A percentile compares a stretch with the other conserved stretches of the same genome.
These are phyloP conservation scores for Leiothrix lutea DNA, from an alignment of 2,113 vertebrate species.

Conservation along the genomic window DNA sequence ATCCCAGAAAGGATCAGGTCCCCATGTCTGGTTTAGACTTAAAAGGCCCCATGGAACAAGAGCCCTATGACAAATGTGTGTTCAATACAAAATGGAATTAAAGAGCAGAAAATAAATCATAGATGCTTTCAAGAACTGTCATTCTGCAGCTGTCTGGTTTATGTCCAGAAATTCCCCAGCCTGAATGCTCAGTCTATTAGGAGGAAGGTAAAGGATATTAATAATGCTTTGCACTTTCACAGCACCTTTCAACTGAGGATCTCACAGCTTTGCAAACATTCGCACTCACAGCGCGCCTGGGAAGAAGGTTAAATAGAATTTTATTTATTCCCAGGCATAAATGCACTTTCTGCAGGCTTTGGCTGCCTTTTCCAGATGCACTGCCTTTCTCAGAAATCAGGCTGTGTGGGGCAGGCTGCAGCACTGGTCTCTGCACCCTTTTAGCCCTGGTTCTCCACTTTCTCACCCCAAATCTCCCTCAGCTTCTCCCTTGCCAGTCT, in stretches of 20 bases:
- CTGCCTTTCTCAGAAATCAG: background rate
- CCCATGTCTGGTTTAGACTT: slow-evolving; percentile 21
- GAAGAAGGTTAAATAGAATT: slow-evolving; percentile 1
- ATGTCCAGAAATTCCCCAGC: slow-evolving; percentile 54
- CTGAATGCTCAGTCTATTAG: slow-evolving; percentile 23
- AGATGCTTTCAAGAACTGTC: slow-evolving; percentile 67
- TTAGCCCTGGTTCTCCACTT: background rate
- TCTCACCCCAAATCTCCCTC: background rate
- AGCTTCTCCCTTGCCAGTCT: rapidly evolving
- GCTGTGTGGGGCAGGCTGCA: background rate
- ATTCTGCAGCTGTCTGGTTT: slow-evolving; percentile 66
- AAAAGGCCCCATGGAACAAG: slow-evolving; percentile 14
- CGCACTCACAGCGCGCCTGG: background rate
- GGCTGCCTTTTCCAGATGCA: background rate
- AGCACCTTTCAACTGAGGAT: slow-evolving; percentile 62
- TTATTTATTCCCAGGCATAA: slow-evolving; percentile 19
- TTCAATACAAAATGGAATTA: slow-evolving; percentile 66
- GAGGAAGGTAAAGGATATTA: slow-evolving; percentile 60
- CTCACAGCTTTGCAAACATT: slow-evolving; percentile 62
- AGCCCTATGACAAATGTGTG: slow-evolving; percentile 50
- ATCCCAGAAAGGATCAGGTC: background rate
- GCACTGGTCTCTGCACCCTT: background rate
- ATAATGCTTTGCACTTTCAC: slow-evolving; percentile 59
- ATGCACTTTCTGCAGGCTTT: background rate
- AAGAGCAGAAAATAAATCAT: slow-evolving; percentile 64